Evolutionary conservation across 2,888 invertebrate genomes (phyloP), one percentile per base, ranked within the genome.

Genomic region (Eustalomyia histrio): DNA sequence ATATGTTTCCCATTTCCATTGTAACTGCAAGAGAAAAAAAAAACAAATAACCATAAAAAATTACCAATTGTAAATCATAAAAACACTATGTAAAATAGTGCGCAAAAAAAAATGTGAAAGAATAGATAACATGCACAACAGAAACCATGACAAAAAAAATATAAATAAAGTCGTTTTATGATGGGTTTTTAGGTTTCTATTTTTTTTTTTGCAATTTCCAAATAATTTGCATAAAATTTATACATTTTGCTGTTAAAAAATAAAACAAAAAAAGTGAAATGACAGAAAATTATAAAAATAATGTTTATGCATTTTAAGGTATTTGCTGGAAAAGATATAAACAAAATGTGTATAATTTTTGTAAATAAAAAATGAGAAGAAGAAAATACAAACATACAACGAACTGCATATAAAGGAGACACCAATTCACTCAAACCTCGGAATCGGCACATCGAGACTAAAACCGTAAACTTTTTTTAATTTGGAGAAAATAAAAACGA

Each of bases 1-100:
- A 86, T 90, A 90, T 80, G 89, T 87, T 84, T 90, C 90, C 91
- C 91, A 91, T 82, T 89, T 88, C 87, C 90, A 88, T 85, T 91
- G 89, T 73, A 90, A 83, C 89, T 90, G 78, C 52, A 79, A 12
- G 29, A 12, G 29, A 29, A 72, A 39, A 21, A 29, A 8, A 63
- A 53, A 69, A 63, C 58, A 74, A 64, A 50, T 17, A 53, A 18
- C 29, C 33, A 35, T 69, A 55, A 72, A 63, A 72, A 52, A 67
- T 58, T 50, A 68, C 67, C 63, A 78, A 72, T 72, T 75, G 68
- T 79, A 79, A 68, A 79, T 79, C 79, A 82, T 82, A 71, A 78
- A 12, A 76, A 71, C 17, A 68, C 24, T 21, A 14, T 60, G 65
- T 73, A 61, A 43, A 67, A 61, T 33, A 67, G 17, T 16, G 33